A percentile compares a stretch with the other conserved stretches of the same genome.
These are phyloP conservation scores for Heterochromis multidens DNA, from an alignment of 2,113 vertebrate species.

Conservation along the genomic window DNA sequence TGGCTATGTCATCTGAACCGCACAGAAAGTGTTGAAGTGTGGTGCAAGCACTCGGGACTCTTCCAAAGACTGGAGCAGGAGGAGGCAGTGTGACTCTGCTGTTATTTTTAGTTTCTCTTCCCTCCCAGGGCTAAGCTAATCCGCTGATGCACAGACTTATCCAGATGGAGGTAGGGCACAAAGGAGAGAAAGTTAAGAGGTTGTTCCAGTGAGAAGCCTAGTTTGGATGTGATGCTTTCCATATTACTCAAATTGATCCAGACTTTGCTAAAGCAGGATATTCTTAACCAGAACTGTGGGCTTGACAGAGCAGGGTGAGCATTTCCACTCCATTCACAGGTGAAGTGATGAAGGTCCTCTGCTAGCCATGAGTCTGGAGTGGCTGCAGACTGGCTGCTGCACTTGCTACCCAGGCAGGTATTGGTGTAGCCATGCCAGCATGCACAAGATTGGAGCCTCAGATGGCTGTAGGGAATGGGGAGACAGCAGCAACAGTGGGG, in stretches of 20 bases:
- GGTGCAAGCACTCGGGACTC: too few species aligned
- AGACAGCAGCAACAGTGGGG: not conserved
- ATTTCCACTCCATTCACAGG: too few species aligned
- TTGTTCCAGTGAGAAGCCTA: not conserved
- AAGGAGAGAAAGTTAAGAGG: too few species aligned
- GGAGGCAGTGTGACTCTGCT: slow-evolving; percentile 21
- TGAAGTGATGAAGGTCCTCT: not conserved
- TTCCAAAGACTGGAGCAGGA: not conserved
- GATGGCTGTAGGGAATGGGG: not conserved
- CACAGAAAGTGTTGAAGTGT: too few species aligned
- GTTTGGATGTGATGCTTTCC: not conserved
- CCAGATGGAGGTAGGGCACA: slow-evolving; percentile 19
- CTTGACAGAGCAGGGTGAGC: not conserved
- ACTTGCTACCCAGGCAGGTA: slow-evolving; percentile 6
- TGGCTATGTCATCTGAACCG: too few species aligned
- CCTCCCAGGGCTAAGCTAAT: slow-evolving; percentile 25
- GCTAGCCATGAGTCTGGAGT: slow-evolving; percentile 23
- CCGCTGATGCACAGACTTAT: slow-evolving; percentile 28
- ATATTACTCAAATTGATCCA: not conserved
- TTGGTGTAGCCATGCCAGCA: not conserved
- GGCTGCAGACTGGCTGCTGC: slow-evolving; percentile 21
- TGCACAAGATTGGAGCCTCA: not conserved
- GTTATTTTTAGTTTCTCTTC: slow-evolving; percentile 58
- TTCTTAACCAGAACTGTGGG: not conserved
- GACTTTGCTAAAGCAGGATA: slow-evolving; percentile 1